Conservation (phyloP, 2,797 vertebrate species). For the Onychomys leucogaster region DNA sequence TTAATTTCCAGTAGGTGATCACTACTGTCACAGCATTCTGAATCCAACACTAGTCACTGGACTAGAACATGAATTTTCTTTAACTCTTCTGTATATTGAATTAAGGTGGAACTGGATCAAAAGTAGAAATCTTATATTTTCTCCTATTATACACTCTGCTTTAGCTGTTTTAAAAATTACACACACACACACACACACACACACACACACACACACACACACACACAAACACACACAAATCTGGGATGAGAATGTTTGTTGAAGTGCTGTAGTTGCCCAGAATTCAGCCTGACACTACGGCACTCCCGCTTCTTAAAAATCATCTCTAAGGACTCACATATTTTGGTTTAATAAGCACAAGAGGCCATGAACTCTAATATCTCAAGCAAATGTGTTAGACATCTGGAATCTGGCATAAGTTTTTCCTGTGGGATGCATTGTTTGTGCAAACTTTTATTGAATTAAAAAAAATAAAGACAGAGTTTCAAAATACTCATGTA, state of each 20-base stretch:
- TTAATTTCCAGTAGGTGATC: too few relatives aligned
- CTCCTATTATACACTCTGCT: constrained; percentile 55
- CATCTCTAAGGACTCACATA: constrained; percentile 84
- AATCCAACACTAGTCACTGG: constrained; percentile 3
- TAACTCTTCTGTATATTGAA: constrained; percentile 39
- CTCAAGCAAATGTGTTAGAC: constrained; percentile 87
- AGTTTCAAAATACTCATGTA: constrained; percentile 86
- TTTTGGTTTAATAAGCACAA: constrained; percentile 84
- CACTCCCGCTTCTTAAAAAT: constrained; percentile 83
- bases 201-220: background rate
- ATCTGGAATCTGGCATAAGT: constrained; percentile 86
- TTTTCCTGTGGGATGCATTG: constrained; percentile 85
- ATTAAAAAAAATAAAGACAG: constrained; percentile 84
- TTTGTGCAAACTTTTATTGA: constrained; percentile 86
- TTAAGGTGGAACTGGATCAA: constrained; percentile 64
- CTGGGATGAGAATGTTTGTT: constrained; percentile 76
- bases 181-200: constrained; percentile 72
- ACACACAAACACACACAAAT: background rate
- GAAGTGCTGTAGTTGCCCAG: constrained; percentile 65
- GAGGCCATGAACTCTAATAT: constrained; percentile 86
- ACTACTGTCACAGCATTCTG: background rate
- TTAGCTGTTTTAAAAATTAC: constrained; percentile 30
- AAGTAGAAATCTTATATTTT: constrained; percentile 56
- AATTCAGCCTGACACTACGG: constrained; percentile 78
- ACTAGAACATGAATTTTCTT: background rate